Evolutionary conservation across 1,140 invertebrate species (phyloP), one percentile per base, ranked within the genome.

Genomic region (Trachymyrmex cornetzi): DNA sequence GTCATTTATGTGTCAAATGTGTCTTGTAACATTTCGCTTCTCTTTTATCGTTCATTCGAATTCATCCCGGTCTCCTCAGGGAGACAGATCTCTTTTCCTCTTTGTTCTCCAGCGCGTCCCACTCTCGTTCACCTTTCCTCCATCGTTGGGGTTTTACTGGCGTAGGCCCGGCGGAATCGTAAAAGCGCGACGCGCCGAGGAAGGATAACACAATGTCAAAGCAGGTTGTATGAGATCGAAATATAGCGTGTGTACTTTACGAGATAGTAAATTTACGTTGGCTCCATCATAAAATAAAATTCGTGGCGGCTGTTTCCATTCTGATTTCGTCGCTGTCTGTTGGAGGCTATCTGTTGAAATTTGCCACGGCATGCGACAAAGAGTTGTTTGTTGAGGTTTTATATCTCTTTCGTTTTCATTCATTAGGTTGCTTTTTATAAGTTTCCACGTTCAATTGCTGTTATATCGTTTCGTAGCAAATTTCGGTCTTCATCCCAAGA

Each of bases 1-100:
- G 69, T 84, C 69, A 34, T 84, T 84, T 84, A n/a, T 84, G 24
- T 74, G 69, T 82, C 80, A 22, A 57, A 81, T 81, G 79, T 71
- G 34, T 81, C 44, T 84, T 84, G 69, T 61, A 84, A 84, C 69
- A 27, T 84, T 61, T 30, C 80, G 30, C 27, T 82, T 84, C 34
- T 84, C 80, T 84, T 48, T 75, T 61, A 74, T 44, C 22, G 30
- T 81, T 75, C 69, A 57, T 74, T 75, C 27, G 55, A 44, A 48
- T 6, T 74, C 34, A 48, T 48, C 14, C 24, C 38, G 44, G 2
- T 61, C 53, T 48, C 38, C 27, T 48, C 16, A 19, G 22, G 34
- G 48, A 50, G 48, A 82, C 50, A 74, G 38, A 75, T 63, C 38
- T 84, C 63, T 67, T 27, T 57, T 44, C 67, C 38, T 22, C 38